Evolutionary conservation across 2,113 vertebrate genomes (phyloP), one percentile per base, ranked within the genome.

Genomic region (Dolichotis patagonum): DNA sequence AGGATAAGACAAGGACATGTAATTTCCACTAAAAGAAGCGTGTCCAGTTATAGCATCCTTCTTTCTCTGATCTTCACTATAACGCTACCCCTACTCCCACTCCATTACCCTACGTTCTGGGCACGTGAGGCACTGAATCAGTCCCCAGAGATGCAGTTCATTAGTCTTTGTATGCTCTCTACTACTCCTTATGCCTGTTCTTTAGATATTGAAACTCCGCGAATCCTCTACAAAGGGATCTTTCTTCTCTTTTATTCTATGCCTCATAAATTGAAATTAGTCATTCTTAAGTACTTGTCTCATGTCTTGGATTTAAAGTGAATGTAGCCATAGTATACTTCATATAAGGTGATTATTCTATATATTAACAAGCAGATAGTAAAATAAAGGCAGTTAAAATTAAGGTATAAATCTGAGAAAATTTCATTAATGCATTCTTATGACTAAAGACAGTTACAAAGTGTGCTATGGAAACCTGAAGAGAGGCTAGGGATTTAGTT

Each of bases 391-490:
- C 11, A 63, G 1, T 78, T 86, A 73, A 91, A 69, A 43, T 52
- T 73, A 82, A 96, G 28, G 41, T 71, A 5, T 58, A 92, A 83
- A 77, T 83, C 26, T 96, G 19, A 81, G 22, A 91, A 19, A 56
- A 96, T 86, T 28, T 52, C 32, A 86, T 16, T 83, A 54, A 63
- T 54, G 5, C 20, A 84, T 84, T 94, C 20, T 86, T 87, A 71
- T 58, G 4, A 30, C 16, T 63, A 77, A 97, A 56, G 32, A 0
- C 5, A 54, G 56, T 92, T 81, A 52, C 38, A 5, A 3, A 91
- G 30, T 89, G 84, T 87, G 13, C 3, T 69, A 86, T 69, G 67
- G 24, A 91, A 89, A 84, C 5, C 7, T 43, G 11, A 62, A 93
- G 32, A 49, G 49, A 0, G 49, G 49, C 49, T 52, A 52, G 10